Evolutionary conservation across 1,140 invertebrate genomes (phyloP), one percentile per base, ranked within the genome.

Genomic region (Lamellibrachia luymesi): DNA sequence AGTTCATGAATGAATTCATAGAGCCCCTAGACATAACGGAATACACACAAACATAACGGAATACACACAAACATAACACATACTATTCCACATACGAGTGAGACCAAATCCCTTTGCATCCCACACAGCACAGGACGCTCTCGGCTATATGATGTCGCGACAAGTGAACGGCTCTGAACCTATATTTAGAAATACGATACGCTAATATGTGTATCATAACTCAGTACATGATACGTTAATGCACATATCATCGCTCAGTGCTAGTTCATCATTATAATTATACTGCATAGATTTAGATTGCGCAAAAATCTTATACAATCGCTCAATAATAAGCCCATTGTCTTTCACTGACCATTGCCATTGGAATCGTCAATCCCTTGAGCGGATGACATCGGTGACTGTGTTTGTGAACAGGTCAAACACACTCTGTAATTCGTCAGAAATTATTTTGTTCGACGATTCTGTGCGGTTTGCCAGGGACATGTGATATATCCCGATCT

Each of bases 131-230:
- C 17, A 80, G 13, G 52, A 10, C 25, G 13, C 13, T 10, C 8
- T 80, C 13, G 64, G 13, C 13, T 80, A 22, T 2, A 80, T 22
- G 17, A 17, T 17, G 2, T 10, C 25, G 7, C 13, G 17, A 80
- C 64, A 80, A 80, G 52, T 56, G 13, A 13, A 38, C 38, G 38
- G 38, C 38, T 38, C 38, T 38, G 38, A 0, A 56, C 17, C 25
- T 80, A 80, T 80, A 80, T 80, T 80, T 80, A 80, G 64, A 80
- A 80, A 80, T 17, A 80, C 64, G 64, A 80, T 80, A 80, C 64
- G 64, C 52, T 56, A 56, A 56, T 56, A 56, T 13, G 52, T 56
- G 13, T 22, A 80, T 80, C 64, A 80, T 80, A 10, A 80, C 25
- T 80, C 64, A 80, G 52, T 80, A 80, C 13, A 80, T 80, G 64